These are phyloP conservation scores for Eubucco bourcierii DNA, from an alignment of 2,113 vertebrate genomes.

Conservation along the genomic window DNA sequence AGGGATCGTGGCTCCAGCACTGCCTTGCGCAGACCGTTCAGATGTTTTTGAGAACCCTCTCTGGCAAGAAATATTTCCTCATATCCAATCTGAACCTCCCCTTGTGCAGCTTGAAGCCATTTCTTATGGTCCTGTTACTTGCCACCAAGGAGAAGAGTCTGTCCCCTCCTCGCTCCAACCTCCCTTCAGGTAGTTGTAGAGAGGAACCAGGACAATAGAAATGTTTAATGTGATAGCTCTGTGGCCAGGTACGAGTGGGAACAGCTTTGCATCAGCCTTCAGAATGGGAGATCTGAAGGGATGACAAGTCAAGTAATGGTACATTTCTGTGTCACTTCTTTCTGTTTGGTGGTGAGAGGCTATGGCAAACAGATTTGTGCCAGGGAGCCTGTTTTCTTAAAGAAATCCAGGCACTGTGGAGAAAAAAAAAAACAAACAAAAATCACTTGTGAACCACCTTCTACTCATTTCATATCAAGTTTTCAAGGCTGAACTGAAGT, in stretches of 20 bases:
- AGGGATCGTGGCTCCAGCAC: no score
- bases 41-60: no score
- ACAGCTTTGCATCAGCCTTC: neutral
- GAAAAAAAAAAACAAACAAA: neutral
- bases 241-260: neutral
- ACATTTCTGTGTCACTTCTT: neutral
- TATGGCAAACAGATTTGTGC: neutral
- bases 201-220: neutral
- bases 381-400: neutral
- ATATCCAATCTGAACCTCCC: no score
- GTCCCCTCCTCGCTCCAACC: no score
- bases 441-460: neutral
- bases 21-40: no score
- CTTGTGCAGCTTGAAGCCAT: no score
- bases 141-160: no score
- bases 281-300: neutral
- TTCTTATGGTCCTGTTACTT: no score
- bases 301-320: neutral
- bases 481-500: neutral
- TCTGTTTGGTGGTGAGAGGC: slow-evolving; percentile 21
- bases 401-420: neutral
- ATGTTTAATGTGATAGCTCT: neutral
- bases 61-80: no score
- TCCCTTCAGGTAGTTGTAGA: no score
- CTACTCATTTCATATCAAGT: neutral